phyloP scores from a whole-genome alignment of 2,797 vertebrate species.

The Podargus strigoides region DNA sequence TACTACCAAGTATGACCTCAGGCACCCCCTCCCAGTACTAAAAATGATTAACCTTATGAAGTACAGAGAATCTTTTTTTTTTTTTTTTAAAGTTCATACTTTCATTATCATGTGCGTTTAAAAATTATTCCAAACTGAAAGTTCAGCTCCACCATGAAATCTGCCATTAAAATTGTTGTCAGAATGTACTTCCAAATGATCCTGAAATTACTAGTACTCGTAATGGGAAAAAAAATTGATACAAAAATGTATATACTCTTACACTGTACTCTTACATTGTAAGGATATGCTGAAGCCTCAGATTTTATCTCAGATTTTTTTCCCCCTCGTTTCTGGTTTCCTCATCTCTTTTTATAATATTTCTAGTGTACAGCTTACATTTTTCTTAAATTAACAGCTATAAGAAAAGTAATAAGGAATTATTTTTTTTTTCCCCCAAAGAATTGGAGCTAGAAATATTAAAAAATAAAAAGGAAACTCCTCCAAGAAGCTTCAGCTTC shows the following conservation, averaged over 20 bases:
- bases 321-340: not conserved
- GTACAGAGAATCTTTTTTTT: not conserved
- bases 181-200: not conserved
- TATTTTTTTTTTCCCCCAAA: not conserved
- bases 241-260: too few species aligned
- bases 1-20: not conserved
- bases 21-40: not conserved
- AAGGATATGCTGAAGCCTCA: not conserved
- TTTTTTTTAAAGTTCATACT: not conserved
- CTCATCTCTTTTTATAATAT: not conserved
- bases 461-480: not conserved
- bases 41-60: not conserved
- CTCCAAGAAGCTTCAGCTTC: not conserved
- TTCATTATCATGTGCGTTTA: not conserved
- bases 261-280: not conserved
- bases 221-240: not conserved
- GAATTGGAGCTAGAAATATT: not conserved
- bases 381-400: not conserved
- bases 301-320: not conserved
- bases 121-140: not conserved
- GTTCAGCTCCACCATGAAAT: not conserved
- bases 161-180: not conserved
- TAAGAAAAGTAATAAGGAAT: not conserved
- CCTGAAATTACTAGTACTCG: rapidly evolving
- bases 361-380: not conserved